Evolutionary conservation across 2,888 invertebrate genomes (phyloP), one percentile per base, ranked within the genome.

Genomic region (Beris morrisii): DNA sequence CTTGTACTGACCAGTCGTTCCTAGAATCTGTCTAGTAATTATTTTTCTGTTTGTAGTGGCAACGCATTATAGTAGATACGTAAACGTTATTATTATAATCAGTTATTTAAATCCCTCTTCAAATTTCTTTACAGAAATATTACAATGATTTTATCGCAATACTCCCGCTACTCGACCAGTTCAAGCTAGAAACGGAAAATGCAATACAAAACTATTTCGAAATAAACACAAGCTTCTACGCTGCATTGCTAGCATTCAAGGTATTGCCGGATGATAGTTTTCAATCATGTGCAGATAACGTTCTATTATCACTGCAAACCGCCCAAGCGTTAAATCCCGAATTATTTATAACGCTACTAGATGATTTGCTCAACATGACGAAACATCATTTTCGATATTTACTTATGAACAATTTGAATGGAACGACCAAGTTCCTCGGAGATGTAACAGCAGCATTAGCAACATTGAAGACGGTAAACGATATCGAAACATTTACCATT

Each of bases 291-390:
- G 13, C 38, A 13, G 38, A 66, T 4, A 28, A 66, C 12, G 45
- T 66, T 30, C 30, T 31, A 12, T 54, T 15, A 28, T 38, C 31
- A 30, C 32, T 68, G 11, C 6, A 43, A 4, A 31, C n/a, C 9
- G 61, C 61, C 9, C 31, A 28, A 3, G 13, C 55, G 3, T 31
- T 22, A 7, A 45, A 61, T 31, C 28, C 53, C 11, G 4, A 52
- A 30, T 44, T 50, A 12, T 65, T 65, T 58, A 5, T 28, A n/a
- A 12, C 52, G 9, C 30, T 43, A 9, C n/a, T 50, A 12, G 52
- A 61, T 28, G 57, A 63, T 46, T 46, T 65, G 6, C 52, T 68
- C n/a, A 31, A 56, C 7, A n/a, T 32, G n/a, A 61, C 50, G 38
- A 32, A 12, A 11, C 50, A 61, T 38, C 9, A 38, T 52, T 61